Conservation (phyloP, 1,140 invertebrate genomes). For the Drosophila lowei region DNA sequence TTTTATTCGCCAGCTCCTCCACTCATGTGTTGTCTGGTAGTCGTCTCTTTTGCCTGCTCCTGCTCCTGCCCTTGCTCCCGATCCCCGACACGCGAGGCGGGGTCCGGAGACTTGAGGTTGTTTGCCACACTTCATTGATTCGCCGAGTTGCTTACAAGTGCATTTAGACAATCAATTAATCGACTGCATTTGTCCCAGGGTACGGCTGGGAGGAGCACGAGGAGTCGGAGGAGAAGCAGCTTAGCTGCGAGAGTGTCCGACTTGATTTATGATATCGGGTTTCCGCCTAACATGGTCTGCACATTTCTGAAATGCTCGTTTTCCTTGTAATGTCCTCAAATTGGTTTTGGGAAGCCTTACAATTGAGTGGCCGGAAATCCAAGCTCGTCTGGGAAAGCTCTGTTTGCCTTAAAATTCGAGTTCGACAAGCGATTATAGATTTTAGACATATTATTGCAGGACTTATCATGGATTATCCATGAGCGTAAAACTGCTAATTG, state of each 20-base stretch:
- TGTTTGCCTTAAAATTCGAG: conserved; percentile 32
- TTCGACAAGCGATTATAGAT: conserved; percentile 60
- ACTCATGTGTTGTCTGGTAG: conserved; percentile 31
- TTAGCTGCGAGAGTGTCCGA: conserved; percentile 52
- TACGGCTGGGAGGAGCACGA: not conserved
- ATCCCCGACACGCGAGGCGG: conserved; percentile 2
- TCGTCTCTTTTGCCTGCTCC: not conserved
- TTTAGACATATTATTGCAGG: conserved; percentile 22
- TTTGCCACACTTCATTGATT: conserved; percentile 79
- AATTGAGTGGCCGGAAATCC: conserved; percentile 17
- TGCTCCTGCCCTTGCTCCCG: not conserved
- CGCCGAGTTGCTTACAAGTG: conserved; percentile 78
- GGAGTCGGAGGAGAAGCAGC: not conserved
- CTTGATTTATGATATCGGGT: conserved; percentile 77
- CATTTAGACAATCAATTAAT: conserved; percentile 82
- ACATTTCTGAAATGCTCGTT: conserved; percentile 56
- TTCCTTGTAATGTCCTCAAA: conserved; percentile 31
- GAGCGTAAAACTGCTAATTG: no score
- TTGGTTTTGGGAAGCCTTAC: conserved; percentile 53
- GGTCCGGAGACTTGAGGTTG: conserved; percentile 48
- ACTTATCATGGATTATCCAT: conserved; percentile 7
- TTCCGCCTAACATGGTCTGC: conserved; percentile 39
- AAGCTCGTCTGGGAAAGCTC: conserved; percentile 34
- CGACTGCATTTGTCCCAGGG: conserved; percentile 61
- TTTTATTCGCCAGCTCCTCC: conserved; percentile 38